Conservation (phyloP, 1,140 invertebrate species). For the Stegodyphus dumicola region DNA sequence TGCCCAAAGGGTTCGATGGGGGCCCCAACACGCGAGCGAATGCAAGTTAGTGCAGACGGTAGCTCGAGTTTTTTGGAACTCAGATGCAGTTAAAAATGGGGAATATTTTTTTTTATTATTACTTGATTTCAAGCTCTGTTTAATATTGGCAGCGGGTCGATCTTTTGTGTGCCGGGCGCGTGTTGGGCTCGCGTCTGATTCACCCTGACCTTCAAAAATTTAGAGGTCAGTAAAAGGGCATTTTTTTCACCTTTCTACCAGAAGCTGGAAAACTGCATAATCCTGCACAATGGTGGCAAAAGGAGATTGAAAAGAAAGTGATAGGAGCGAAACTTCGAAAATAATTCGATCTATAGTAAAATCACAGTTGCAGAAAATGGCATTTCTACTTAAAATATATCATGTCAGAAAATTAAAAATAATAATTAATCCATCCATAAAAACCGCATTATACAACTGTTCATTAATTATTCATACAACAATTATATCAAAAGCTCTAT, state of each 20-base stretch:
- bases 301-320: too few species aligned
- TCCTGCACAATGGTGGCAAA: too few species aligned
- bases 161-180: slow-evolving; percentile 20
- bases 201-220: slow-evolving; percentile 42
- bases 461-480: too few species aligned
- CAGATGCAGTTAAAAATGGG: not conserved
- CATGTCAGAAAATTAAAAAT: too few species aligned
- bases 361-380: too few species aligned
- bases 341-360: too few species aligned
- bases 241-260: not conserved
- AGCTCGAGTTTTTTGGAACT: slow-evolving; percentile 4
- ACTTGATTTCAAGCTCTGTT: not conserved
- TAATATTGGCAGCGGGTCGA: slow-evolving; percentile 14
- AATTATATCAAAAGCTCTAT: too few species aligned
- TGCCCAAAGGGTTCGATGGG: slow-evolving; percentile 26
- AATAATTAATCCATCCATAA: too few species aligned
- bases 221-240: slow-evolving; percentile 29
- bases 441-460: too few species aligned
- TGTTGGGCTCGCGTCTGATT: slow-evolving; percentile 23
- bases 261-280: not conserved
- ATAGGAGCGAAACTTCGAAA: too few species aligned
- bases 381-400: too few species aligned
- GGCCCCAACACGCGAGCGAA: slow-evolving; percentile 12
- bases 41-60: slow-evolving; percentile 23
- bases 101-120: not conserved